Evolutionary conservation across 1,140 invertebrate species (phyloP).

Genomic region (Cotesia chilonis): DNA sequence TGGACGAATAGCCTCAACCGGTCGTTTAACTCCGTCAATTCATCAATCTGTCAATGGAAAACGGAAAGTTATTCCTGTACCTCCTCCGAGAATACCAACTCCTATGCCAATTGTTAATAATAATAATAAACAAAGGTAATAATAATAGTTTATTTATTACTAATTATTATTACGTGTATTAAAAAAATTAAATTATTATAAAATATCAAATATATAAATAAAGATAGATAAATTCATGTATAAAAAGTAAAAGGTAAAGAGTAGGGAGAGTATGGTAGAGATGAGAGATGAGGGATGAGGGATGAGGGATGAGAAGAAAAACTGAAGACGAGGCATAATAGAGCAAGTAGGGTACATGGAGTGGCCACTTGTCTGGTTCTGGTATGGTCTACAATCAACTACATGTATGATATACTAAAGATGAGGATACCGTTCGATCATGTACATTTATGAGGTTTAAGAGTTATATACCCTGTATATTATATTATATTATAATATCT

Average conservation of each 20-base stretch:
- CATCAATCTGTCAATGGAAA: slow-evolving; percentile 57
- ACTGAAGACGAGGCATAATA: slow-evolving; percentile 19
- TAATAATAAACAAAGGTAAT: slow-evolving; percentile 59
- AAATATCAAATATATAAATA: too few relatives aligned
- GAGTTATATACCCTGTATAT: background rate
- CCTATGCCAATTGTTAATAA: slow-evolving; percentile 61
- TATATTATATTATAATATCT: background rate
- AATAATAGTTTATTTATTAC: too few relatives aligned
- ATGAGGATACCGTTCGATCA: slow-evolving; percentile 25
- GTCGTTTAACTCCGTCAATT: slow-evolving; percentile 57
- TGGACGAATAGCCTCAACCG: slow-evolving; percentile 58
- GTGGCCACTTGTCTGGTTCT: slow-evolving; percentile 33
- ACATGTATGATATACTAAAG: too few relatives aligned
- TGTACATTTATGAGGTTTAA: background rate
- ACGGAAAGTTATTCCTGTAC: slow-evolving; percentile 62
- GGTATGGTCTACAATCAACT: too few relatives aligned
- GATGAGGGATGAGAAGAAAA: slow-evolving; percentile 15
- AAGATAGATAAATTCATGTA: too few relatives aligned
- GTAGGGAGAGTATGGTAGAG: slow-evolving; percentile 6
- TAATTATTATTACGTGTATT: too few relatives aligned
- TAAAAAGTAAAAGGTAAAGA: background rate
- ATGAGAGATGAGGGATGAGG: slow-evolving; percentile 6
- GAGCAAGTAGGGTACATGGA: slow-evolving; percentile 17
- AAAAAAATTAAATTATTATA: background rate
- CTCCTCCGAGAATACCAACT: slow-evolving; percentile 62